phyloP scores from a whole-genome alignment of 1,140 invertebrate genomes.

The Holotrichia oblita region DNA sequence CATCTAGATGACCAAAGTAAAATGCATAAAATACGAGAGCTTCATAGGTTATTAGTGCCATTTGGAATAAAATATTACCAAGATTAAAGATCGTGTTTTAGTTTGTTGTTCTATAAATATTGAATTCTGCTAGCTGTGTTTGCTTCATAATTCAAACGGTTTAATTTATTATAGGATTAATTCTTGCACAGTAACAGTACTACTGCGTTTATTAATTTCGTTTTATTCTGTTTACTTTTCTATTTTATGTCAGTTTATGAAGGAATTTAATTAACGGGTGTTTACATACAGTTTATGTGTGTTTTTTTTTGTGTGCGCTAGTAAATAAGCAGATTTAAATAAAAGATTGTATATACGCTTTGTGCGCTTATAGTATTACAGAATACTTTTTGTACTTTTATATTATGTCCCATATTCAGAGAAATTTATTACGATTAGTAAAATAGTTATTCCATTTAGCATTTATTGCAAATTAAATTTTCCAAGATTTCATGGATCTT shows the following conservation, averaged over 20 bases:
- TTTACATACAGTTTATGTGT: neutral
- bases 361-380: neutral
- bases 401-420: too few species aligned
- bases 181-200: neutral
- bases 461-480: too few species aligned
- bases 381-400: too few species aligned
- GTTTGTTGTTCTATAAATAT: neutral
- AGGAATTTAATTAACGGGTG: conserved; percentile 3
- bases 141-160: neutral
- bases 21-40: too few species aligned
- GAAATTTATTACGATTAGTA: too few species aligned
- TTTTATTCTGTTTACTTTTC: neutral
- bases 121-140: neutral
- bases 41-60: too few species aligned
- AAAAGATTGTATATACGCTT: too few species aligned
- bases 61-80: too few species aligned
- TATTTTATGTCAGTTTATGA: conserved; percentile 2
- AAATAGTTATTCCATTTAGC: too few species aligned
- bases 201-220: neutral
- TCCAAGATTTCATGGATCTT: too few species aligned
- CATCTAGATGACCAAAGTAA: too few species aligned
- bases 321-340: neutral
- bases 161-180: neutral
- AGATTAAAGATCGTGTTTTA: neutral
- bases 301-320: neutral